Evolutionary conservation across 2,888 invertebrate genomes (phyloP).

Genomic region (Hymenopus coronatus): DNA sequence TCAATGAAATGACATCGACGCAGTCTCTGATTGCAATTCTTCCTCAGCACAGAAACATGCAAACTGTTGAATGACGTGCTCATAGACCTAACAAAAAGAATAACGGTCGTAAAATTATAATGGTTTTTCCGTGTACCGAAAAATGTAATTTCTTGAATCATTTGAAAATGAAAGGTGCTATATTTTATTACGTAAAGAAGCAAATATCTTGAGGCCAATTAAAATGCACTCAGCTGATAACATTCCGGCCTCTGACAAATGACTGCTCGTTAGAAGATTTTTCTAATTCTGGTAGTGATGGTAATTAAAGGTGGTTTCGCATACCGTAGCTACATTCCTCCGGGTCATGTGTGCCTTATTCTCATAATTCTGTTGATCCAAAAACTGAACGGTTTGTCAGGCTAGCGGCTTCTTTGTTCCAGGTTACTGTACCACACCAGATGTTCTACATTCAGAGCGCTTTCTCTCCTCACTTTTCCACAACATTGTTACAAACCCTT

Average conservation of each 20-base stretch:
- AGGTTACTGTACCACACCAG: too few relatives aligned
- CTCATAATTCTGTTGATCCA: not conserved
- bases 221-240: not conserved
- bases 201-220: not conserved
- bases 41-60: not conserved
- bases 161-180: not conserved
- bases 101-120: not conserved
- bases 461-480: too few relatives aligned
- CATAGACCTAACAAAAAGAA: not conserved
- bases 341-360: not conserved
- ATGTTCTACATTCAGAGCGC: too few relatives aligned
- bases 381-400: too few relatives aligned
- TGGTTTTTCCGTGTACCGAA: not conserved
- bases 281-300: too few relatives aligned
- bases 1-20: too few relatives aligned
- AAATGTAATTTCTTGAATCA: not conserved
- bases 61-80: not conserved
- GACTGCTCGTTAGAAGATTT: not conserved
- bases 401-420: not conserved
- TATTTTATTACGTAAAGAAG: not conserved
- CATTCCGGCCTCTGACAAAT: not conserved
- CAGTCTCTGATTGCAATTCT: too few relatives aligned
- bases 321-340: not conserved
- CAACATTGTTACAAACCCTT: too few relatives aligned
- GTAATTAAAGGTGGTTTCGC: not conserved